Percentiles rank a stretch among this genome's conserved stretches.
Evolutionary conservation across 1,140 invertebrate species (phyloP).

Genomic region (Hyposmocoma kahamanoa): DNA sequence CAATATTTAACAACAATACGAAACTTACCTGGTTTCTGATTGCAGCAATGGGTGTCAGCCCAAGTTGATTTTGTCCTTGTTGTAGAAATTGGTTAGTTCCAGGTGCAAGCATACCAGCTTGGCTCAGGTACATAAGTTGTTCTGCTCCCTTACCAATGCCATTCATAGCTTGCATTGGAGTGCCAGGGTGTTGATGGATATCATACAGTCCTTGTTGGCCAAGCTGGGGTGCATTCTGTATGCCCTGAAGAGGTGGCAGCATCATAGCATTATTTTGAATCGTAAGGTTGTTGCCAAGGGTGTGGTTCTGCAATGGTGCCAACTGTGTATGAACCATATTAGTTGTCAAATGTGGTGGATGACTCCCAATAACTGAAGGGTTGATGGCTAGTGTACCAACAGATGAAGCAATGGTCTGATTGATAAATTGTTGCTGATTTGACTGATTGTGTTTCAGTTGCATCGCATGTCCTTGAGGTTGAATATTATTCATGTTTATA

Average conservation of each 20-base stretch:
- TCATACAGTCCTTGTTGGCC: conserved; percentile 73
- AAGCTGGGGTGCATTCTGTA: conserved; percentile 59
- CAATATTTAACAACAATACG: too few relatives aligned
- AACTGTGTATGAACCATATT: conserved; percentile 71
- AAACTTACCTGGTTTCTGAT: conserved; percentile 72
- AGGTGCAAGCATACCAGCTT: conserved; percentile 77
- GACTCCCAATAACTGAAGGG: conserved; percentile 75
- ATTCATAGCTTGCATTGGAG: conserved; percentile 72
- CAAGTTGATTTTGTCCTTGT: conserved; percentile 75
- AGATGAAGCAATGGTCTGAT: conserved; percentile 71
- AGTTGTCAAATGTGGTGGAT: conserved; percentile 58
- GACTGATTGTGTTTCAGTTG: conserved; percentile 73
- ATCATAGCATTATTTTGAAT: conserved; percentile 65
- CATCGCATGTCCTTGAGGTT: conserved; percentile 42
- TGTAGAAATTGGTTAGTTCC: conserved; percentile 78
- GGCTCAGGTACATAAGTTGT: conserved; percentile 80
- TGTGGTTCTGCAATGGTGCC: conserved; percentile 64
- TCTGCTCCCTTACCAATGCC: conserved; percentile 76
- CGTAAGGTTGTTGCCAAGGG: conserved; percentile 53
- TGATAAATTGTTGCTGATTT: conserved; percentile 74
- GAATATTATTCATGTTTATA: conserved; percentile 64
- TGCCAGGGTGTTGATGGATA: conserved; percentile 70
- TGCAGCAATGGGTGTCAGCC: conserved; percentile 73
- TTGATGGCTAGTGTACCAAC: conserved; percentile 75
- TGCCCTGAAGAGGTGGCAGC: conserved; percentile 58